Evolutionary conservation across 2,888 invertebrate species (phyloP), one percentile per base, ranked within the genome.

Genomic region (Dichetophora obliterata): DNA sequence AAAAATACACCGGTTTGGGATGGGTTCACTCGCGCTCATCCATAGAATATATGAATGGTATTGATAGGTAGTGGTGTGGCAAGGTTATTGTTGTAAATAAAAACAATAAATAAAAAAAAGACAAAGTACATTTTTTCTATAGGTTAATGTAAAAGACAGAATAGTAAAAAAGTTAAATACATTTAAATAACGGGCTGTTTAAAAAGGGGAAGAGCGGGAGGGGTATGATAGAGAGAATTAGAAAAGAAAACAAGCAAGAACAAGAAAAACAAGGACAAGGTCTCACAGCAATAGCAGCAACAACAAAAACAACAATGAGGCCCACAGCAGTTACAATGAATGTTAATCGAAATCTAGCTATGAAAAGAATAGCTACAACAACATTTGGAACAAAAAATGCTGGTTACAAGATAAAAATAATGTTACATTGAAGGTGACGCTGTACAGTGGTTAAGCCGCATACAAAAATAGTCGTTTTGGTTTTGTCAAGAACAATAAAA

Each of bases 261-360:
- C 43, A 11, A 43, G 43, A 43, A 43, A 43, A 43, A 52, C 50
- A 50, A 70, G 50, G 54, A 31, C 52, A 70, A 70, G 70, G 34
- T 19, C 16, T 37, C 19, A 37, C 37, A n/a, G n/a, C 69, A 50
- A 50, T 24, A 66, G 5, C 19, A 24, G 19, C 14, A 14, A 43
- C 43, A 43, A 14, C 43, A 43, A 9, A 11, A 54, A 2, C 54
- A 54, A 19, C 54, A 22, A 52, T 19, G 9, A 59, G 8, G 19
- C 54, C 43, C 31, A 61, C n/a, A 61, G n/a, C 27, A 43, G 6
- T 31, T 22, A 63, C 63, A 65, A 48, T 74, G 59, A 73, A 54
- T 61, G 50, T 69, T 69, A 69, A 54, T 48, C 75, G 68, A 68
- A 68, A 48, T 37, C 72, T 65, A 54, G 48, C 34, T 66, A 72